Evolutionary conservation across 2,797 vertebrate species (phyloP).

Genomic region (Rhinogobio ventralis): DNA sequence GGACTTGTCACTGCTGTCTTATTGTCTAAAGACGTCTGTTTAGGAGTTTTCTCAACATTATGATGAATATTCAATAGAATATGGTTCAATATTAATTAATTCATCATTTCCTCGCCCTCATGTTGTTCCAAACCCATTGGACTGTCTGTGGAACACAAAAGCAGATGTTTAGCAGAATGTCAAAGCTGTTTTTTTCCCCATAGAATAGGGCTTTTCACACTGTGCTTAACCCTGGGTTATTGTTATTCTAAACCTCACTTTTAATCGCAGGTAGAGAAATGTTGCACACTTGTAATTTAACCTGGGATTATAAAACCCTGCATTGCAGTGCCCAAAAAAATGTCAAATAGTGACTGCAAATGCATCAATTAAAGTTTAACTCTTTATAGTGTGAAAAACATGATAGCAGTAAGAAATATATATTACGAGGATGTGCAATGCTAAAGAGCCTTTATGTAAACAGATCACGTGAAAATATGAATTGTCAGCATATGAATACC

Average conservation of each 20-base stretch:
- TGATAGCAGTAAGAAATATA: background rate
- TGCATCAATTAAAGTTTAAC: background rate
- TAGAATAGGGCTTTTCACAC: background rate
- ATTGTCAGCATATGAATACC: background rate
- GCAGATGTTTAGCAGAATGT: constrained; percentile 17
- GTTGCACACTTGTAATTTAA: background rate
- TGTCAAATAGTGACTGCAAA: background rate
- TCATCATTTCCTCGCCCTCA: background rate
- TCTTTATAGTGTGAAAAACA: background rate
- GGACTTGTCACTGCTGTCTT: constrained; percentile 4
- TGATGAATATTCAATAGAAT: constrained; percentile 36
- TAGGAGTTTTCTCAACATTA: background rate
- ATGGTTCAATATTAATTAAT: constrained; percentile 10
- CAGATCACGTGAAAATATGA: background rate
- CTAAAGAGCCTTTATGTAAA: background rate
- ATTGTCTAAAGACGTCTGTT: constrained; percentile 13
- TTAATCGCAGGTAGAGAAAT: background rate
- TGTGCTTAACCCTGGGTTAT: background rate
- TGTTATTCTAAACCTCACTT: background rate
- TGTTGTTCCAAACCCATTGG: constrained; percentile 6
- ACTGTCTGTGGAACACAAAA: background rate
- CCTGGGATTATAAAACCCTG: background rate
- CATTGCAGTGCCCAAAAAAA: background rate
- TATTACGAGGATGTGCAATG: background rate
- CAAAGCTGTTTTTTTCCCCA: too few relatives aligned